phyloP scores from a whole-genome alignment of 2,888 invertebrate species.

The Oasisia sp. region DNA sequence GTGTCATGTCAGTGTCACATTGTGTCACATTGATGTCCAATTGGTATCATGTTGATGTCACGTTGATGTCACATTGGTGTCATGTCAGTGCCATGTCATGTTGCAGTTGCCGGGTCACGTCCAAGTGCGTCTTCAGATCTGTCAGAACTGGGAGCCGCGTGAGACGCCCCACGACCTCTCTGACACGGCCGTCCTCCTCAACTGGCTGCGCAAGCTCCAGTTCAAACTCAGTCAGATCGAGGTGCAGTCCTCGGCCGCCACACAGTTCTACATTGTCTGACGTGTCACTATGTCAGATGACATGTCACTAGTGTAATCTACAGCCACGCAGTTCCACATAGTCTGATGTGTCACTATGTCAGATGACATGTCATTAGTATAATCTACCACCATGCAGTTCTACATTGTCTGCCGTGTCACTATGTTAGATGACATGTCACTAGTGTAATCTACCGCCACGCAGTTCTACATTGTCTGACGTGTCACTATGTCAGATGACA shows the following conservation, averaged over 20 bases:
- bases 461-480: no score
- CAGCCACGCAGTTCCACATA: no score
- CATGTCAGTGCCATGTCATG: background rate
- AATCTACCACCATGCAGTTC: slow-evolving; percentile 90
- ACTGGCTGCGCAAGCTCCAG: slow-evolving; percentile 89
- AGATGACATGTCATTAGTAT: slow-evolving; percentile 57
- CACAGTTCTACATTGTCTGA: slow-evolving; percentile 77
- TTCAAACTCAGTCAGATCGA: slow-evolving; percentile 99
- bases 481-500: background rate
- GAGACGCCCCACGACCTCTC: slow-evolving; percentile 61
- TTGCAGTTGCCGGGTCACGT: slow-evolving; percentile 87
- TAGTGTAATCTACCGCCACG: no score
- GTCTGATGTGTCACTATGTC: no score
- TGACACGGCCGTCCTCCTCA: background rate
- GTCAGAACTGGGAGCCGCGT: slow-evolving; percentile 82
- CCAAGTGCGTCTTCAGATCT: slow-evolving; percentile 85
- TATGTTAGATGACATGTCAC: no score
- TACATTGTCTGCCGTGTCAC: slow-evolving; percentile 63
- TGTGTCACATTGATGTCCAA: background rate
- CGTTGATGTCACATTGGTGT: background rate
- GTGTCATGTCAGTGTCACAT: background rate
- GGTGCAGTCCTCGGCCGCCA: slow-evolving; percentile 89
- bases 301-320: no score
- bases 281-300: no score
- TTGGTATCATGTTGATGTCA: no score